Conservation (phyloP, 23 tunicate genomes). For the Styela plicata region DNA sequence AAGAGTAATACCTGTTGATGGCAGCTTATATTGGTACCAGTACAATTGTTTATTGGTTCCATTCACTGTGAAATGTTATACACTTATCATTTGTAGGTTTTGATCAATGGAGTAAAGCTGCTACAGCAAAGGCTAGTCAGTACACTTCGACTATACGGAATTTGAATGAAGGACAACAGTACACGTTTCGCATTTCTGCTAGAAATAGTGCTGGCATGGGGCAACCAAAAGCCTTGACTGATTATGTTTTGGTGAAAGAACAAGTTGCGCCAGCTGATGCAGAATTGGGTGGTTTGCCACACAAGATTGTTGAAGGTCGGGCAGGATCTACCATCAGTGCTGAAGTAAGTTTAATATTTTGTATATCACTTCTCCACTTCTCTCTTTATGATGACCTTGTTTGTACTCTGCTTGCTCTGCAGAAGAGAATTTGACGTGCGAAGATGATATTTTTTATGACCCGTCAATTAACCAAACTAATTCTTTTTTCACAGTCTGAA, state of each 20-base stretch:
- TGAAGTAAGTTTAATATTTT: conserved; percentile 7
- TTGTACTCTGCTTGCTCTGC: too few relatives aligned
- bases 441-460: too few relatives aligned
- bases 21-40: too few relatives aligned
- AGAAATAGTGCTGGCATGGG: conserved; percentile 67
- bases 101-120: conserved; percentile 73
- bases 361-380: background rate
- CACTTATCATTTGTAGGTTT: too few relatives aligned
- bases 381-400: too few relatives aligned
- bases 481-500: too few relatives aligned
- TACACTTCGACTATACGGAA: conserved; percentile 25
- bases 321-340: conserved; percentile 52
- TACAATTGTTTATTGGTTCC: too few relatives aligned
- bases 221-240: conserved; percentile 46
- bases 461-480: too few relatives aligned
- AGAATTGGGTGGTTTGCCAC: conserved; percentile 66
- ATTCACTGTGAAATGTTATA: too few relatives aligned
- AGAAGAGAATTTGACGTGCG: too few relatives aligned
- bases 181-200: conserved; percentile 75
- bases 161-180: conserved; percentile 76
- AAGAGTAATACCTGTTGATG: too few relatives aligned
- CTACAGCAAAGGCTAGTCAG: conserved; percentile 35
- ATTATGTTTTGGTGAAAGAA: conserved; percentile 63
- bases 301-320: conserved; percentile 74
- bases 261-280: conserved; percentile 86